Conservation (phyloP, 2,888 invertebrate genomes). For the Punctoribates punctum region DNA sequence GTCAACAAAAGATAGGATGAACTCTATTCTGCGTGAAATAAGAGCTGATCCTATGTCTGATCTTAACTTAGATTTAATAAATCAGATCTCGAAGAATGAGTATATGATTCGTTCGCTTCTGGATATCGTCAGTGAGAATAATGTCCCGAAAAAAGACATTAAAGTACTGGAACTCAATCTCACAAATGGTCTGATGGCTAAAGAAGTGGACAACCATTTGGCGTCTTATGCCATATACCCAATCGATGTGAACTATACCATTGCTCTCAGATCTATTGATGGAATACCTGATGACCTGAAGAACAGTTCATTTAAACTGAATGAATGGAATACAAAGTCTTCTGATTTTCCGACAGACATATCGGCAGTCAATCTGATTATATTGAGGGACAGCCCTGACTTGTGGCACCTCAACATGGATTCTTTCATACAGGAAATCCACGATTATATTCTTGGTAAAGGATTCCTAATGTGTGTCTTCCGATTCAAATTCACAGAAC, state of each 20-base stretch:
- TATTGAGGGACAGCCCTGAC: conserved; percentile 31
- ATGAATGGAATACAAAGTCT: background rate
- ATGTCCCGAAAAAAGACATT: conserved; percentile 62
- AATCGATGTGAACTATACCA: conserved; percentile 60
- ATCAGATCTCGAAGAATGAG: conserved; percentile 46
- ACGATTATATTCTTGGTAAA: background rate
- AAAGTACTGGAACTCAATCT: conserved; percentile 66
- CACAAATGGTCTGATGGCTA: background rate
- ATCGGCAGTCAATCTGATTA: background rate
- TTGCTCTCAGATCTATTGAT: conserved; percentile 52
- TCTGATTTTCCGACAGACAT: background rate
- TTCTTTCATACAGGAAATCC: background rate
- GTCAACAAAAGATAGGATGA: no score
- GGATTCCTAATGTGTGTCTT: background rate
- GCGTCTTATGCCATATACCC: conserved; percentile 41
- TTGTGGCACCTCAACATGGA: no score
- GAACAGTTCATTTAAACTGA: background rate
- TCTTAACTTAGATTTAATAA: conserved; percentile 50
- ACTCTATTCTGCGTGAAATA: no score
- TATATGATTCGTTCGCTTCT: conserved; percentile 54
- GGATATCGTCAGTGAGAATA: conserved; percentile 75
- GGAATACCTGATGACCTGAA: background rate
- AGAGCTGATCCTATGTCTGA: conserved; percentile 45
- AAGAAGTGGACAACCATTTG: background rate
- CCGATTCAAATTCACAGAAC: background rate